Percentiles rank a stretch among this genome's conserved stretches.
Evolutionary conservation across 2,888 invertebrate species (phyloP).

Genomic region (Volucella zonaria): DNA sequence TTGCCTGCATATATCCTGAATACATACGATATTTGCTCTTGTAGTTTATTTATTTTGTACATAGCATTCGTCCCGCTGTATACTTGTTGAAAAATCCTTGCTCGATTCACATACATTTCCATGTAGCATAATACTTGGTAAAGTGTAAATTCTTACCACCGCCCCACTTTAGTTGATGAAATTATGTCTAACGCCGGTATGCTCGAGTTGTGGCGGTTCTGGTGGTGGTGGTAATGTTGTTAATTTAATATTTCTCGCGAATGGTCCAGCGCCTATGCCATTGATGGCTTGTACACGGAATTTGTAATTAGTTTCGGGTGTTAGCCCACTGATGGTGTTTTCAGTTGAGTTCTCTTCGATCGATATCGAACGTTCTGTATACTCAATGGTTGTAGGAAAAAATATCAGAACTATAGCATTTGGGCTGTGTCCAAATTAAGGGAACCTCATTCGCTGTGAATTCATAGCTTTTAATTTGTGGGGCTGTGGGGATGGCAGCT

Average conservation of each 20-base stretch:
- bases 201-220: slow-evolving; percentile 89
- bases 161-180: slow-evolving; percentile 94
- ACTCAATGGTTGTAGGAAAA: slow-evolving; percentile 89
- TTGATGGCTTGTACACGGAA: slow-evolving; percentile 94
- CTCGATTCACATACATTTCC: slow-evolving; percentile 89
- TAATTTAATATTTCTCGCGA: slow-evolving; percentile 88
- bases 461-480: slow-evolving; percentile 83
- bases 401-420: slow-evolving; percentile 89
- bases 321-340: slow-evolving; percentile 87
- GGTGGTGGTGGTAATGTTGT: slow-evolving; percentile 92
- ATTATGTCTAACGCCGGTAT: slow-evolving; percentile 88
- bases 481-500: slow-evolving; percentile 90
- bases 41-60: slow-evolving; percentile 92
- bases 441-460: slow-evolving; percentile 88
- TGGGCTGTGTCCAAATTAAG: slow-evolving; percentile 90
- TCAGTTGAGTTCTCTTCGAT: slow-evolving; percentile 86
- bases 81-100: slow-evolving; percentile 87
- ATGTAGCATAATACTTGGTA: slow-evolving; percentile 90
- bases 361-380: slow-evolving; percentile 83
- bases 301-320: slow-evolving; percentile 91
- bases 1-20: slow-evolving; percentile 94
- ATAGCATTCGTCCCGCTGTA: slow-evolving; percentile 90
- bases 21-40: slow-evolving; percentile 91
- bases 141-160: slow-evolving; percentile 88
- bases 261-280: slow-evolving; percentile 90